These are phyloP conservation scores for Protula sp. DNA, from an alignment of 2,888 invertebrate species.

Conservation along the genomic window DNA sequence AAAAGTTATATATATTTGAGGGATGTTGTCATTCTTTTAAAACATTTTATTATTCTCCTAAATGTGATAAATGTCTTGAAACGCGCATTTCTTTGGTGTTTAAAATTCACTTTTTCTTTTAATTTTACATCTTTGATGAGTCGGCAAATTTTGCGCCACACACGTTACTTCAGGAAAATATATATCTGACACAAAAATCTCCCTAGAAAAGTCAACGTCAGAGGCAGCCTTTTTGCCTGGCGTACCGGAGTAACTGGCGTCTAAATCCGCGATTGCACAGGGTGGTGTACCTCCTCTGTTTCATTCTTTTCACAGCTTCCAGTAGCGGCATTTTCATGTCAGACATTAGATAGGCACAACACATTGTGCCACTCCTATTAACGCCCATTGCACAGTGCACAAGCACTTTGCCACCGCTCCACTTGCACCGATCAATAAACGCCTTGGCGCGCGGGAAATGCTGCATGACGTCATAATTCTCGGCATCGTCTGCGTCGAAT, in stretches of 20 bases:
- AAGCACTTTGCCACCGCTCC: constrained; percentile 6
- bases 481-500: constrained; percentile 4
- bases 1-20: too few species aligned
- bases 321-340: constrained; percentile 3
- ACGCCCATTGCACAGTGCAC: constrained; percentile 12
- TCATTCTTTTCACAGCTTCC: constrained; percentile 6
- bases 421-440: constrained; percentile 8
- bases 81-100: too few species aligned
- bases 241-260: neutral
- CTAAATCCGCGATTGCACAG: neutral
- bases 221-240: neutral
- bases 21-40: too few species aligned
- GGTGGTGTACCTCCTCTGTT: neutral
- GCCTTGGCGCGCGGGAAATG: constrained; percentile 5
- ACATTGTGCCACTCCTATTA: constrained; percentile 7
- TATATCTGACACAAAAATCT: too few species aligned
- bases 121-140: too few species aligned
- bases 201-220: too few species aligned
- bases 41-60: too few species aligned
- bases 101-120: too few species aligned
- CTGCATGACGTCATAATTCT: constrained; percentile 11
- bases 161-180: too few species aligned
- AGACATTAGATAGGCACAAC: constrained; percentile 4
- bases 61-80: too few species aligned
- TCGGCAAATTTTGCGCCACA: too few species aligned